Base-by-base conservation (phyloP, 2,888 invertebrate genomes). In the Phlogophora meticulosa region DNA sequence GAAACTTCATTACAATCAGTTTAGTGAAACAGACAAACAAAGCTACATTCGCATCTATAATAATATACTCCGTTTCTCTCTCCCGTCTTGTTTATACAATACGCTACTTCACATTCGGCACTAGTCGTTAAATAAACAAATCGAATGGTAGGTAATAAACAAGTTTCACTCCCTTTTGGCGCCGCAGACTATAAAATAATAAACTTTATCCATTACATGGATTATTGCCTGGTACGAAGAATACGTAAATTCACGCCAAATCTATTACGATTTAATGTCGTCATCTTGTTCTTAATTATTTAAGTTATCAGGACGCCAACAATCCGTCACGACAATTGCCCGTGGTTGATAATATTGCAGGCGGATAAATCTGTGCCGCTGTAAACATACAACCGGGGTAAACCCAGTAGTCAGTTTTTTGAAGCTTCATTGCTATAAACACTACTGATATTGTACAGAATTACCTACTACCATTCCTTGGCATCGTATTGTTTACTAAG, bases 261-360 rank as follows among this genome's bases (percentile, higher is more conserved):
- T 15, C 17, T 2, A 52, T 28, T 5, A 42, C 9, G 36, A 38
- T 56, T 43, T 22, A 51, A 9, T 49, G 42, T 58, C 58, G 48
- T 67, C 67, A 58, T 48, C n/a, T 20, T 17, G 24, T 48, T 53
- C 46, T 53, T 59, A 58, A 72, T 72, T 74, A 66, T 53, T 66
- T 67, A 48, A 43, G 67, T 34, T 73, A 59, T 49, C 43, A 49
- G 36, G 65, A 65, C 42, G 43, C 53, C 20, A 34, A 46, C 46
- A 28, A 48, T 53, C 57, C 52, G 36, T 28, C 34, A 58, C 58
- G 72, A 74, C 68, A 55, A 72, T 74, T 67, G 57, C n/a, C 28
- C 67, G 68, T 67, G 68, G 58, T 72, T 72, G 68, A 74, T 72
- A 57, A 66, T 36, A 42, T 24, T n/a, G 34, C 58, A 49, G 42